Conservation (phyloP, 2,888 invertebrate genomes). For the Aelia acuminata region DNA sequence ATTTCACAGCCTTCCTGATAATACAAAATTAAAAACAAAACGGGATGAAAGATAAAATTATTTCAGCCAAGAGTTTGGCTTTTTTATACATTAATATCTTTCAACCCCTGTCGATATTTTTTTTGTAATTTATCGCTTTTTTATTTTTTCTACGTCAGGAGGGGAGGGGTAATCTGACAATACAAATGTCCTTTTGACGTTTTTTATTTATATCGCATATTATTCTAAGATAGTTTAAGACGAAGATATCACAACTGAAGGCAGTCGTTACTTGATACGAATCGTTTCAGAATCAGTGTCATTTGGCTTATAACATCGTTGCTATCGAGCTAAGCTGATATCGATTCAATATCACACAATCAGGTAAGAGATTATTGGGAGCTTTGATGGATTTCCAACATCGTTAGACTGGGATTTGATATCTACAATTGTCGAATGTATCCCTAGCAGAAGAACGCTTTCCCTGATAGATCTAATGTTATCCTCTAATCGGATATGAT, state of each 20-base stretch:
- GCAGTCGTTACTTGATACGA: background rate
- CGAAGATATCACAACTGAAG: background rate
- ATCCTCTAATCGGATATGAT: background rate
- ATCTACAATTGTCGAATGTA: background rate
- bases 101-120: too few relatives aligned
- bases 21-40: too few relatives aligned
- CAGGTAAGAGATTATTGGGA: background rate
- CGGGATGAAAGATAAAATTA: too few relatives aligned
- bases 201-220: too few relatives aligned
- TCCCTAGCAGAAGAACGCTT: background rate
- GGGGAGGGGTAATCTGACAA: too few relatives aligned
- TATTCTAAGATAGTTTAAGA: background rate
- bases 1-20: too few relatives aligned
- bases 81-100: too few relatives aligned
- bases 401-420: background rate
- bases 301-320: background rate
- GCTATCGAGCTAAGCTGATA: constrained; percentile 3
- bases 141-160: too few relatives aligned
- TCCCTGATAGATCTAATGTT: background rate
- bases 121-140: too few relatives aligned
- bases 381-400: background rate
- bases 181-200: too few relatives aligned
- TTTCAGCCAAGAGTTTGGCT: too few relatives aligned
- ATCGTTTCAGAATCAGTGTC: background rate
- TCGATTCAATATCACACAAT: background rate